phyloP scores from a whole-genome alignment of 2,797 vertebrate species.

The Cetoscarus ocellatus region DNA sequence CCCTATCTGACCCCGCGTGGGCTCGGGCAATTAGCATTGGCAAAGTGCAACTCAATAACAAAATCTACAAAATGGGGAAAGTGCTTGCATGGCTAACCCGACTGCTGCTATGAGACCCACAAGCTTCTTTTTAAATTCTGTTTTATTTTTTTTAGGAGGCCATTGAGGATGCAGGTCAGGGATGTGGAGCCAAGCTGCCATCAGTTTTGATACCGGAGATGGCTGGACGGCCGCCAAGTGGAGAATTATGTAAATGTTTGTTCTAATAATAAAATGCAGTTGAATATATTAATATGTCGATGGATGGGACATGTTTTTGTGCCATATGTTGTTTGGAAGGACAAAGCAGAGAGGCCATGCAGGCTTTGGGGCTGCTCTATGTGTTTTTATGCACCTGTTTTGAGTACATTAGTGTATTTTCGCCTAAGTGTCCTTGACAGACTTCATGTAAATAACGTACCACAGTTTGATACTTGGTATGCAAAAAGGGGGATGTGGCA shows the following conservation, averaged over 20 bases:
- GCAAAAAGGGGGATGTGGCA: not conserved
- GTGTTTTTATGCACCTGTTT: conserved; percentile 25
- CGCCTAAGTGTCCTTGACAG: conserved; percentile 12
- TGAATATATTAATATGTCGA: conserved; percentile 75
- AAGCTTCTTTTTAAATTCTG: conserved; percentile 10
- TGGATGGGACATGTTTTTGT: conserved; percentile 53
- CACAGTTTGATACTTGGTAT: not conserved
- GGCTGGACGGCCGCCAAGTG: conserved; percentile 77
- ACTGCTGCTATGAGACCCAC: conserved; percentile 39
- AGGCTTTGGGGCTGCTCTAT: conserved; percentile 26
- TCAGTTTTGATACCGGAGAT: conserved; percentile 70
- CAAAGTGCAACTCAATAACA: conserved; percentile 80
- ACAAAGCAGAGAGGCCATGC: conserved; percentile 15
- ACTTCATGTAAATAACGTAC: not conserved
- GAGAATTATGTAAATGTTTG: conserved; percentile 81
- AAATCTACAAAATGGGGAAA: conserved; percentile 76
- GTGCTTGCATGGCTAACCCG: conserved; percentile 72
- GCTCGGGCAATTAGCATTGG: conserved; percentile 75
- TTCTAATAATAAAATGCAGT: conserved; percentile 79
- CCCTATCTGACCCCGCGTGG: conserved; percentile 69
- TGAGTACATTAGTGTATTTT: conserved; percentile 7
- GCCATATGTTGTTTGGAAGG: conserved; percentile 70
- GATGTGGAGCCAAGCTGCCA: conserved; percentile 70
- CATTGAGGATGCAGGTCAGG: conserved; percentile 75
- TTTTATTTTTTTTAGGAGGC: conserved; percentile 41